Evolutionary conservation across 2,797 vertebrate species (phyloP), one percentile per base, ranked within the genome.

Genomic region (Ciconia nigra): DNA sequence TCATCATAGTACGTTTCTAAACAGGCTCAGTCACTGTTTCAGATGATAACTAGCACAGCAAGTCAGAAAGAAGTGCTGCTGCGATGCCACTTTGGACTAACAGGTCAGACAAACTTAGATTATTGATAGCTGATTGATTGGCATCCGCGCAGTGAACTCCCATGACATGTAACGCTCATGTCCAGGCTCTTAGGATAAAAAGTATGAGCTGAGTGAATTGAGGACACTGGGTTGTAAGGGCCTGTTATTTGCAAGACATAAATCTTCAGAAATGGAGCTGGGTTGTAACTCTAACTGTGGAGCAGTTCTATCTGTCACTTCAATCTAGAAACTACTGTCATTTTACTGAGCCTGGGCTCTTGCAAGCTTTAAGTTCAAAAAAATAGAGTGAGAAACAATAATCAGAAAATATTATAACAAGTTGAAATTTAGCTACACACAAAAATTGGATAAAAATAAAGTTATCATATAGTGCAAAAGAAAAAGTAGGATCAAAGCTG

Each of bases 151-250:
- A 24, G 57, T 49, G 52, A 89, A 13, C 51, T 89, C 51, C 51
- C 72, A 33, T 55, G 79, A 21, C 79, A 89, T 44, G n/a, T 18
- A 84, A 72, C 31, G 47, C 74, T 41, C 8, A 0, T 10, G 42
- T 94, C 71, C 74, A 49, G 88, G 80, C 88, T 94, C 67, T 41
- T 71, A 4, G 29, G 91, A 63, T 87, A 88, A 88, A 92, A 96
- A 95, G 88, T 84, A 67, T 84, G 93, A 90, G 67, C 62, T 89
- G 91, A 96, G 80, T 89, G 87, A 97, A 90, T 63, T 86, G 79
- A 89, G 82, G 87, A 92, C 51, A 20, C 9, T 46, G 58, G 25
- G 39, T 69, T 73, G 14, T 62, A 83, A 88, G 47, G 59, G 39
- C 29, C 62, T 49, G 46, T 81, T 89, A 37, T 67, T 90, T 89